Conservation (phyloP, 2,888 invertebrate species). For the Eupithecia centaureata region DNA sequence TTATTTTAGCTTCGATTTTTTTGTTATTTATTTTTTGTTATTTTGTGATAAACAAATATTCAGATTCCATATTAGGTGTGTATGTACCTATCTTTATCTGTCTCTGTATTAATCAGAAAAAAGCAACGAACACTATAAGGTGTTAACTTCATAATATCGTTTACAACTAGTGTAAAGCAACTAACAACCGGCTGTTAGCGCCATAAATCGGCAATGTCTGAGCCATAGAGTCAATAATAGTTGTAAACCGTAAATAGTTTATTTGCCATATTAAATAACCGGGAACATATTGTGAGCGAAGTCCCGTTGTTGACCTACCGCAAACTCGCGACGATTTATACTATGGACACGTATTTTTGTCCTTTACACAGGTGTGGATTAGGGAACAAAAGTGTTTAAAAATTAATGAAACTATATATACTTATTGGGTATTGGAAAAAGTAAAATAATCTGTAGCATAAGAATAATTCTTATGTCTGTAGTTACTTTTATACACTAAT, state of each 20-base stretch:
- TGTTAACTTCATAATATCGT: background rate
- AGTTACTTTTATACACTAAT: no score
- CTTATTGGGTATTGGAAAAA: background rate
- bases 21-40: no score
- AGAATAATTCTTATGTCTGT: no score
- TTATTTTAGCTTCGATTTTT: no score
- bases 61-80: no score
- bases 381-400: background rate
- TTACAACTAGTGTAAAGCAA: conserved; percentile 6
- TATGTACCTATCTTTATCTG: no score
- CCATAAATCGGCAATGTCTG: conserved; percentile 27
- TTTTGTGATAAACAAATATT: background rate
- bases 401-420: background rate
- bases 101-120: no score
- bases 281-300: conserved; percentile 37
- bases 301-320: conserved; percentile 47
- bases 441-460: background rate
- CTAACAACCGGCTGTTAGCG: conserved; percentile 5
- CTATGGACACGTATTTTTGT: conserved; percentile 46
- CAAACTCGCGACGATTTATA: conserved; percentile 47
- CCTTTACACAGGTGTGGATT: conserved; percentile 30
- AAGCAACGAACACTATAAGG: background rate
- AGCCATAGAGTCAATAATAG: conserved; percentile 24
- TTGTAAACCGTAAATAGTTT: conserved; percentile 37
- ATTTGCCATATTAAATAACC: conserved; percentile 44